Evolutionary conservation across 2,797 vertebrate species (phyloP), one percentile per base, ranked within the genome.

Genomic region (Spea hammondii): DNA sequence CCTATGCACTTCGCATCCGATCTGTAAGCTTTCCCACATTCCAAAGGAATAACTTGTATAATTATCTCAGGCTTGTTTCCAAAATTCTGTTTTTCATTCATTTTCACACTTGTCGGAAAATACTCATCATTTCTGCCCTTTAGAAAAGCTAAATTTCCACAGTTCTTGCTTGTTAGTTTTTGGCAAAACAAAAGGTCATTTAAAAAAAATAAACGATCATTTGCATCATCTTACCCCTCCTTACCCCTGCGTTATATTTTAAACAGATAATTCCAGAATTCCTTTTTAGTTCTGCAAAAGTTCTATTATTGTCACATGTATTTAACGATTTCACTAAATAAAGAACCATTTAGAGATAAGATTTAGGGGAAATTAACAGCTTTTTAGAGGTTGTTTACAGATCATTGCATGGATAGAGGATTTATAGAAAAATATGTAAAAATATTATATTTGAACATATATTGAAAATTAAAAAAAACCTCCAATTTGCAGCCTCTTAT

Each of bases 51-150:
- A 14, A 78, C 70, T 14, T 65, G 48, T 77, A 74, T 76, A 77
- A 75, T 70, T 60, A 76, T 86, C 83, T 71, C 69, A 70, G 46
- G 78, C 51, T 47, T 64, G 54, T 64, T 69, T 77, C 79, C 79
- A 81, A 81, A 77, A 72, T 62, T 45, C 79, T 81, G 79, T 77
- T 81, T 81, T 81, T 81, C 79, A 81, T 81, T 81, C 79, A 77
- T 81, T 81, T 81, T 81, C 70, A 72, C 32, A 57, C 59, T 76
- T 70, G 70, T 12, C 55, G 76, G 72, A 72, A 54, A 85, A 67
- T 51, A 6, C 48, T 84, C 59, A 85, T 79, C 78, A 17, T 79
- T 72, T 69, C 60, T 84, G 70, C 0, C 0, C 70, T 83, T 84
- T 76, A 6, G 5, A 70, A 84, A 82, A 48, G 4, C 44, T 79